phyloP scores from a whole-genome alignment of 2,797 vertebrate species.

The Microhierax caerulescens region DNA sequence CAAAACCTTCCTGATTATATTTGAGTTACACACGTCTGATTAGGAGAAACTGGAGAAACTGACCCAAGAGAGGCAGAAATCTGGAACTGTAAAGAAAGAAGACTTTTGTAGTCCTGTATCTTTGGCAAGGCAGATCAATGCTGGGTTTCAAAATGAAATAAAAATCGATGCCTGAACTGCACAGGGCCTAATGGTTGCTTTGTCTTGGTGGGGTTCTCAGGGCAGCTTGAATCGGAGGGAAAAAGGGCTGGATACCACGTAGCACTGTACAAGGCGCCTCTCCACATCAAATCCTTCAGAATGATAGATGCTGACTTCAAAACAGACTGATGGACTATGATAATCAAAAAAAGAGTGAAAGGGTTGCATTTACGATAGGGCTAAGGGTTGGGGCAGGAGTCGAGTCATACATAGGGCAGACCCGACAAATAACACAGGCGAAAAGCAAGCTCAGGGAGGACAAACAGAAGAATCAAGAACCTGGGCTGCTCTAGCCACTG shows the following conservation, averaged over 20 bases:
- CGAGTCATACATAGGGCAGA: background rate
- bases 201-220: background rate
- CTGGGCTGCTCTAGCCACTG: background rate
- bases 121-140: background rate
- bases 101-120: background rate
- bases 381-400: background rate
- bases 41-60: background rate
- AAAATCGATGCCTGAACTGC: background rate
- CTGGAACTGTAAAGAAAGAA: background rate
- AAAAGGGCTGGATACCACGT: background rate
- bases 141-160: background rate
- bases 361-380: background rate
- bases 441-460: background rate
- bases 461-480: background rate
- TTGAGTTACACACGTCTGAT: background rate
- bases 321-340: background rate
- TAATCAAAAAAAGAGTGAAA: background rate
- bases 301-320: background rate
- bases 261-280: background rate
- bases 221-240: background rate
- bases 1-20: background rate
- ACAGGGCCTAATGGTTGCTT: accelerated
- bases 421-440: background rate
- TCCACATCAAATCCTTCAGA: accelerated
- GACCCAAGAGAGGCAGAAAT: background rate